A percentile compares a stretch with the other conserved stretches of the same genome.
These are phyloP conservation scores for Crematogaster levior DNA, from an alignment of 2,888 invertebrate species.

Conservation along the genomic window DNA sequence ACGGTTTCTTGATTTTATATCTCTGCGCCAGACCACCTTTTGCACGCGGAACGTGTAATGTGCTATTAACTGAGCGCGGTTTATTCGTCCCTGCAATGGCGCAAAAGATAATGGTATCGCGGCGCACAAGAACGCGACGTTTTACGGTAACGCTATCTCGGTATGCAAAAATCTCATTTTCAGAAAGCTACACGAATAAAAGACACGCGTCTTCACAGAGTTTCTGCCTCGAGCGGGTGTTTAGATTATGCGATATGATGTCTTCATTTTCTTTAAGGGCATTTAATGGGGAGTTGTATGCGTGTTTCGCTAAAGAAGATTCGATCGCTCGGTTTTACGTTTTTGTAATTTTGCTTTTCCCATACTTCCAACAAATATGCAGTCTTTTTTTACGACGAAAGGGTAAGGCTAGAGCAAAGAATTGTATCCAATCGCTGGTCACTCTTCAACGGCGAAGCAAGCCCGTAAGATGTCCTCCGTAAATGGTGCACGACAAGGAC, in stretches of 20 bases:
- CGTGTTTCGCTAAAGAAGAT: not conserved
- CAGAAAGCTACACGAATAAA: conserved; percentile 5
- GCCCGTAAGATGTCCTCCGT: conserved; percentile 57
- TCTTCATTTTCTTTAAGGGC: conserved; percentile 8
- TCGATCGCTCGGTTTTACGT: not conserved
- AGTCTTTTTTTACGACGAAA: not conserved
- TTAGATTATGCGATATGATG: conserved; percentile 25
- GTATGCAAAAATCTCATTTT: conserved; percentile 47
- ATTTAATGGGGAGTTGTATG: not conserved
- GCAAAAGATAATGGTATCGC: not conserved
- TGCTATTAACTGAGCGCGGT: conserved; percentile 68
- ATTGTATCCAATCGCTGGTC: not conserved
- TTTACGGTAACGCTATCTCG: conserved; percentile 56
- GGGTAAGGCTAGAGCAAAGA: not conserved
- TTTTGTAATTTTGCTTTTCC: not conserved
- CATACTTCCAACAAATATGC: not conserved
- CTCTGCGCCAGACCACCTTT: conserved; percentile 62
- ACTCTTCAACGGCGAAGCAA: conserved; percentile 12
- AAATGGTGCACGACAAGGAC: conserved; percentile 75
- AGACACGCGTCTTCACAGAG: not conserved
- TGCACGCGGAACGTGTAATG: conserved; percentile 63
- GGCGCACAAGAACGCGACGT: conserved; percentile 31
- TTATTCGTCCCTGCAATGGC: conserved; percentile 55
- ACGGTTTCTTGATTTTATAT: conserved; percentile 78
- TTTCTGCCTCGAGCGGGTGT: not conserved